phyloP scores from a whole-genome alignment of 2,888 invertebrate species.

The Acrobasis consociella region DNA sequence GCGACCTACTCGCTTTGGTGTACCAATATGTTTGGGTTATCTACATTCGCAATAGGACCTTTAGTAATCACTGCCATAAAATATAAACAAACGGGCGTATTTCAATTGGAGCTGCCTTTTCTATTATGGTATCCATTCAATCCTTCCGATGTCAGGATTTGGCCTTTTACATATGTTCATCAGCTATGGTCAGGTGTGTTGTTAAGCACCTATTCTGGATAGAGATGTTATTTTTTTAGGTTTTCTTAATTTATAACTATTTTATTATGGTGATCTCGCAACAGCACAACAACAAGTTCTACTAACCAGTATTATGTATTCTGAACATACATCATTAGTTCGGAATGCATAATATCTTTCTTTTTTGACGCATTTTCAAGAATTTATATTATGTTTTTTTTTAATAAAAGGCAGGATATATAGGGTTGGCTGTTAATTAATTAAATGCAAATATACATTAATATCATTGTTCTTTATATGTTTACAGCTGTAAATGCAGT shows the following conservation, averaged over 20 bases:
- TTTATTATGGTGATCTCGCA: too few species aligned
- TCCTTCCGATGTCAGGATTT: slow-evolving; percentile 39
- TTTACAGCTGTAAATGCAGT: slow-evolving; percentile 36
- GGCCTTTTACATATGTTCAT: slow-evolving; percentile 45
- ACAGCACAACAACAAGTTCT: too few species aligned
- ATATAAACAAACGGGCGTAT: slow-evolving; percentile 43
- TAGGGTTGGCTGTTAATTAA: too few species aligned
- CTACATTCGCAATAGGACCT: slow-evolving; percentile 43
- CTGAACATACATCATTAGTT: too few species aligned
- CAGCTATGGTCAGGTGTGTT: slow-evolving; percentile 48
- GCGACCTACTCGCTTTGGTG: slow-evolving; percentile 34
- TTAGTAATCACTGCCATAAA: slow-evolving; percentile 35
- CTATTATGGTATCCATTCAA: slow-evolving; percentile 54
- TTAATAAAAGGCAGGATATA: too few species aligned
- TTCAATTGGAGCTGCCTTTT: slow-evolving; percentile 48
- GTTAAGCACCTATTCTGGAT: background rate
- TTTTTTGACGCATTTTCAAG: too few species aligned
- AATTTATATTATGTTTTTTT: too few species aligned
- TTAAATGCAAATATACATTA: too few species aligned
- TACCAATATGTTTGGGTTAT: slow-evolving; percentile 29
- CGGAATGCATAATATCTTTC: too few species aligned
- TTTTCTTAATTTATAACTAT: too few species aligned
- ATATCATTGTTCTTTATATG: slow-evolving; percentile 18
- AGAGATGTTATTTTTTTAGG: too few species aligned
- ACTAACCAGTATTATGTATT: too few species aligned